phyloP scores from a whole-genome alignment of 2,888 invertebrate genomes.

The Cyrtodaria siliqua region DNA sequence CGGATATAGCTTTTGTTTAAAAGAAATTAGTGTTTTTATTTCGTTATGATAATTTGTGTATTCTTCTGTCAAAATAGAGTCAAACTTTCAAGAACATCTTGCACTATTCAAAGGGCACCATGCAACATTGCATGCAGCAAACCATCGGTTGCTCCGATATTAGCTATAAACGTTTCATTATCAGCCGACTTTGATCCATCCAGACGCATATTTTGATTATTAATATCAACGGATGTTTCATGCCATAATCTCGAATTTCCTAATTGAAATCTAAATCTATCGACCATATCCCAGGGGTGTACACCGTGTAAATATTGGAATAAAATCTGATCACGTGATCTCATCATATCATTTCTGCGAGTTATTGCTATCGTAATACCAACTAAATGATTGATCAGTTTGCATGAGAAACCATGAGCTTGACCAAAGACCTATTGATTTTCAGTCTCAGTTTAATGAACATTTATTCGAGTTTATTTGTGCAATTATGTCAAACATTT shows the following conservation, averaged over 20 bases:
- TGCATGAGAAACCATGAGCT: not conserved
- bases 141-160: no score
- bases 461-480: no score
- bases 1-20: no score
- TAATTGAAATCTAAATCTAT: slow-evolving; percentile 25
- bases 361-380: slow-evolving; percentile 9
- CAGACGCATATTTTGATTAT: slow-evolving; percentile 1
- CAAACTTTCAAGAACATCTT: no score
- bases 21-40: no score
- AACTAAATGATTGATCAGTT: not conserved
- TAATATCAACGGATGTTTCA: slow-evolving; percentile 32
- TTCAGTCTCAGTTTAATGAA: not conserved
- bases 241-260: slow-evolving; percentile 30
- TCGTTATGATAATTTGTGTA: no score
- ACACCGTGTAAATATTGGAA: slow-evolving; percentile 40
- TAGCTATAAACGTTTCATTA: no score
- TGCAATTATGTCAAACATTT: no score
- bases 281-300: slow-evolving; percentile 20
- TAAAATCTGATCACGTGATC: slow-evolving; percentile 6
- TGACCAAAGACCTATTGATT: not conserved
- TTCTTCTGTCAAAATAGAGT: no score
- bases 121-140: no score
- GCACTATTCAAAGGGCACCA: no score
- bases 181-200: no score
- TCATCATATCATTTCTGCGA: not conserved